A percentile compares a stretch with the other conserved stretches of the same genome.
Conservation (phyloP, 2,113 vertebrate genomes). For the Barbus barbus region DNA sequence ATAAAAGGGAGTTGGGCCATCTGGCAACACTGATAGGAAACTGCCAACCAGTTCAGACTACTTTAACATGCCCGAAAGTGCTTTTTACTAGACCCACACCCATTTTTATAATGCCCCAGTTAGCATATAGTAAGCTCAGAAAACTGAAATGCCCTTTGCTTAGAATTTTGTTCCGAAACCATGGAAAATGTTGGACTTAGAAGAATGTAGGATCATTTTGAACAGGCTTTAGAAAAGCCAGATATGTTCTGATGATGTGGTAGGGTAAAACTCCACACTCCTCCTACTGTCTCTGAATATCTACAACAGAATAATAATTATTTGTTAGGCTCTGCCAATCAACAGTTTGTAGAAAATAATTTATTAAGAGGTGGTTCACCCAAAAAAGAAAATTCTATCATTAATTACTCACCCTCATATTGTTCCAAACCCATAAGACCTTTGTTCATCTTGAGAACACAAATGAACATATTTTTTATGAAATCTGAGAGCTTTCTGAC, state of each 20-base stretch:
- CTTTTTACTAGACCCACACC: constrained; percentile 24
- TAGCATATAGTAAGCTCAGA: neutral
- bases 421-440: no score
- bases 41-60: constrained; percentile 43
- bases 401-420: no score
- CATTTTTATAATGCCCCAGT: constrained; percentile 12
- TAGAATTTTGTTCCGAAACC: neutral
- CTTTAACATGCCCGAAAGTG: neutral
- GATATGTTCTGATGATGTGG: neutral
- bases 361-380: no score
- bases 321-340: neutral
- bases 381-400: no score
- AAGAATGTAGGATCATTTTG: neutral
- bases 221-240: neutral
- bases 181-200: neutral
- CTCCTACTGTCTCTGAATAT: neutral
- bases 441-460: no score
- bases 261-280: neutral
- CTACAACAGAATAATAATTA: neutral
- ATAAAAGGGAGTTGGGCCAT: constrained; percentile 45
- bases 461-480: no score
- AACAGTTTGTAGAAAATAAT: neutral
- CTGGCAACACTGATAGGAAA: constrained; percentile 53
- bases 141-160: constrained; percentile 12
- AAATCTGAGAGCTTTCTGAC: no score